Evolutionary conservation across 1,140 invertebrate species (phyloP).

Genomic region (Aphelenchoides fujianensis): DNA sequence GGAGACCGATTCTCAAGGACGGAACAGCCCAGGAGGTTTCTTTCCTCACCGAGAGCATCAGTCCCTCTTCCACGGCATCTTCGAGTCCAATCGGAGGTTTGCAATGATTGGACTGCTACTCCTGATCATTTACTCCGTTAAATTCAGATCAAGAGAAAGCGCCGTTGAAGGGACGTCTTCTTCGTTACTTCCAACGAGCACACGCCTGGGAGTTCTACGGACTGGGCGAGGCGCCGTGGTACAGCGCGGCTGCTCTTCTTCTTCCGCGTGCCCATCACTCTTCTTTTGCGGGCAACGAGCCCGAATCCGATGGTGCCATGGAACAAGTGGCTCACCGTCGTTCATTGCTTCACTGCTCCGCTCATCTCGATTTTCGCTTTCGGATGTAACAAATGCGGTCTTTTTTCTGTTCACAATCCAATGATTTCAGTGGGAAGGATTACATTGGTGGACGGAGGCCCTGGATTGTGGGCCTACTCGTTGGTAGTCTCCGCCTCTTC

Average conservation of each 20-base stretch:
- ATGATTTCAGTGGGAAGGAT: constrained; percentile 18
- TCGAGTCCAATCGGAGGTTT: neutral
- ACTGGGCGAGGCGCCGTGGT: constrained; percentile 10
- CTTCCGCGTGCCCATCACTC: constrained; percentile 65
- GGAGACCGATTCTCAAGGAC: neutral
- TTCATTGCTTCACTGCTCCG: constrained; percentile 68
- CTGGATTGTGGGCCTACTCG: constrained; percentile 42
- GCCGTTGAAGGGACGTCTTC: neutral
- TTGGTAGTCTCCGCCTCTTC: constrained; percentile 41
- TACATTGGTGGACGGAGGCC: constrained; percentile 25
- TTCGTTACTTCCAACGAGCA: neutral
- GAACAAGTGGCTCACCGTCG: constrained; percentile 68
- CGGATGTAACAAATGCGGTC: constrained; percentile 58
- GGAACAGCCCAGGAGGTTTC: neutral
- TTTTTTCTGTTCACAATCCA: constrained; percentile 34
- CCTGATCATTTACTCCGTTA: neutral
- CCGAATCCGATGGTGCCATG: constrained; percentile 70
- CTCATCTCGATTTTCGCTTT: constrained; percentile 64
- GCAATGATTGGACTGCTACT: neutral
- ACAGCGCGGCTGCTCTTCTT: neutral
- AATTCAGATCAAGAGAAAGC: neutral
- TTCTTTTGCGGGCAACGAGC: constrained; percentile 68
- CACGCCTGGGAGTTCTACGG: constrained; percentile 1
- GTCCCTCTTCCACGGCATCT: constrained; percentile 3
- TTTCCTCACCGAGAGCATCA: neutral